Evolutionary conservation across 1,140 invertebrate genomes (phyloP).

Genomic region (Calephelis nemesis): DNA sequence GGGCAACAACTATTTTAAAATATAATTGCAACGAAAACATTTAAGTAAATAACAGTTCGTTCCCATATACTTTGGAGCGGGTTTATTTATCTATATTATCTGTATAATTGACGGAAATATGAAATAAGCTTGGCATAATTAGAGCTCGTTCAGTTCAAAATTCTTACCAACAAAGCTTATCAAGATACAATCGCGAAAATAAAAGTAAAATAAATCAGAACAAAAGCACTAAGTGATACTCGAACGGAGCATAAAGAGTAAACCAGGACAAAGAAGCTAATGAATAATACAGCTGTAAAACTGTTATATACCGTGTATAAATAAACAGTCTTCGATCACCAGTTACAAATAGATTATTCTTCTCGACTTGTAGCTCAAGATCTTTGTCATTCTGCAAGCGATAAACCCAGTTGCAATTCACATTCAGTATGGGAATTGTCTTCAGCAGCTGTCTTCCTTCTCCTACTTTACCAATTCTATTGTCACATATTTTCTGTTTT

Average conservation of each 20-base stretch:
- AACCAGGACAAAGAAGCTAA: slow-evolving; percentile 24
- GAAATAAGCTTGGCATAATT: slow-evolving; percentile 1
- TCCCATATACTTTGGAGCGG: too few relatives aligned
- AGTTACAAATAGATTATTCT: background rate
- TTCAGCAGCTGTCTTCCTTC: too few relatives aligned
- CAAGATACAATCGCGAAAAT: background rate
- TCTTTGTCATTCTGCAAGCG: too few relatives aligned
- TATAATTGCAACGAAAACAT: too few relatives aligned
- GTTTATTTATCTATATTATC: background rate
- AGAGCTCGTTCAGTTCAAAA: background rate
- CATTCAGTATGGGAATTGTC: too few relatives aligned
- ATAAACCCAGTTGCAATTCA: too few relatives aligned
- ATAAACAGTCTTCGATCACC: background rate
- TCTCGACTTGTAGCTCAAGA: too few relatives aligned
- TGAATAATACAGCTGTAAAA: slow-evolving; percentile 31
- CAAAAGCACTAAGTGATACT: slow-evolving; percentile 11
- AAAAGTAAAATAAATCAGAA: slow-evolving; percentile 6
- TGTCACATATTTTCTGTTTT: too few relatives aligned
- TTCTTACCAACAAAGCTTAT: slow-evolving; percentile 9
- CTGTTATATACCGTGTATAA: slow-evolving; percentile 9
- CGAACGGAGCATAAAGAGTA: slow-evolving; percentile 8
- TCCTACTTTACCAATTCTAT: too few relatives aligned
- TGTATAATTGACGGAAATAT: background rate
- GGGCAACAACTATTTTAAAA: too few relatives aligned
- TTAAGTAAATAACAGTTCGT: too few relatives aligned